A percentile compares a stretch with the other conserved stretches of the same genome.
phyloP scores from a whole-genome alignment of 2,888 invertebrate genomes.

The Leptopilina myrica region DNA sequence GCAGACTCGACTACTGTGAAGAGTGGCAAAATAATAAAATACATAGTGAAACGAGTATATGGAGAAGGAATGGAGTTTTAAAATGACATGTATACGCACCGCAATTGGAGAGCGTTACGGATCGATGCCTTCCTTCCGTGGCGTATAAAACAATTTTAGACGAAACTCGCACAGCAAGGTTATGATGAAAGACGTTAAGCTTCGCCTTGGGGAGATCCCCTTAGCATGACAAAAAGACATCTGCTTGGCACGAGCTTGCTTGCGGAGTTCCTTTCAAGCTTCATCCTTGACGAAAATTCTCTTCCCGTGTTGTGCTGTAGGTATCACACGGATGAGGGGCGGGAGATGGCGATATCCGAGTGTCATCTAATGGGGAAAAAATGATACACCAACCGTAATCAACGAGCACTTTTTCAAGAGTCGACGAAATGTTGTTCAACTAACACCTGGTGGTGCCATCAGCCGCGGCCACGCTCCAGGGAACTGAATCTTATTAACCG shows the following conservation, averaged over 20 bases:
- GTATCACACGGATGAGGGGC: background rate
- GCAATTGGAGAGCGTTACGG: slow-evolving; percentile 1
- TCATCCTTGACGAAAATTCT: slow-evolving; percentile 21
- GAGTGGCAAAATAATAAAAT: too few relatives aligned
- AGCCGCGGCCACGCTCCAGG: too few relatives aligned
- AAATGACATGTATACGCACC: background rate
- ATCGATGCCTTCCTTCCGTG: slow-evolving; percentile 11
- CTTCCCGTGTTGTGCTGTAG: background rate
- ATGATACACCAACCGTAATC: slow-evolving; percentile 5
- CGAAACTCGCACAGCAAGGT: background rate
- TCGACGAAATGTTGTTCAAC: background rate
- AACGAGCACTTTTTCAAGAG: background rate
- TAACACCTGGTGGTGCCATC: slow-evolving; percentile 16
- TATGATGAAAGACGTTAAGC: slow-evolving; percentile 40
- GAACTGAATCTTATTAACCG: too few relatives aligned
- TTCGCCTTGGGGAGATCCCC: slow-evolving; percentile 49
- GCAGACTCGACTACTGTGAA: too few relatives aligned
- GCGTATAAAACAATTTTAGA: slow-evolving; percentile 1
- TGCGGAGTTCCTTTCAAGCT: slow-evolving; percentile 7
- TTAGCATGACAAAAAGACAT: slow-evolving; percentile 75
- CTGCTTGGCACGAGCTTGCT: slow-evolving; percentile 71
- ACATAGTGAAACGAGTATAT: too few relatives aligned
- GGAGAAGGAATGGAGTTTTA: too few relatives aligned
- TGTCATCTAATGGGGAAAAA: slow-evolving; percentile 15
- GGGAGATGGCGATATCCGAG: background rate